These are phyloP conservation scores for Leptatherina wallacei DNA, from an alignment of 2,797 vertebrate genomes.

Conservation along the genomic window DNA sequence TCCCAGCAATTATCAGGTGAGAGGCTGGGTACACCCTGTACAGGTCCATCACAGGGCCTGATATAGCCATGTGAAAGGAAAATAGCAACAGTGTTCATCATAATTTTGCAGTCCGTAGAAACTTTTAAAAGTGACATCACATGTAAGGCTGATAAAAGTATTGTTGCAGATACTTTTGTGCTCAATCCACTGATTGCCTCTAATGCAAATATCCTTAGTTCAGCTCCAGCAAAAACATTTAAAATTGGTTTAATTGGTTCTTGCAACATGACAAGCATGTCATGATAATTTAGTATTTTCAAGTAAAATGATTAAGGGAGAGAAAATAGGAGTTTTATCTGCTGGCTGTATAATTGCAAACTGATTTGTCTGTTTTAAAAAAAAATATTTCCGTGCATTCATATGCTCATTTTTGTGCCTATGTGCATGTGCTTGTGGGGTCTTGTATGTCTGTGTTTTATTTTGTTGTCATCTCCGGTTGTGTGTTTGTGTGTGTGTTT, in stretches of 20 bases:
- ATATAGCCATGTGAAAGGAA: no score
- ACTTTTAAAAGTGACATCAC: not conserved
- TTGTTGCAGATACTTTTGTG: not conserved
- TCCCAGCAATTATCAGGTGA: no score
- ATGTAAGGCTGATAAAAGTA: not conserved
- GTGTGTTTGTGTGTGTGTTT: conserved; percentile 24
- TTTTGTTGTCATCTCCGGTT: conserved; percentile 29
- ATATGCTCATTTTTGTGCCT: conserved; percentile 23
- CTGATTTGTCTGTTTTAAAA: conserved; percentile 11
- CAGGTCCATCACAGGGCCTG: no score
- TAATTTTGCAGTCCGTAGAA: not conserved
- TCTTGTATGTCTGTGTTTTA: conserved; percentile 34
- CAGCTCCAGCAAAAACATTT: not conserved
- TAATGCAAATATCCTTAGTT: not conserved
- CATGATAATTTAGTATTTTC: not conserved
- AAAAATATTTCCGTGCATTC: conserved; percentile 32
- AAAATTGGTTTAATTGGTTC: not conserved
- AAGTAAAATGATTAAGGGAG: not conserved
- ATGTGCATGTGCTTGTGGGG: conserved; percentile 39
- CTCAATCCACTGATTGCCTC: not conserved
- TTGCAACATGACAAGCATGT: not conserved
- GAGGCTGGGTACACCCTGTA: no score
- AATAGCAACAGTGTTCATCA: not conserved
- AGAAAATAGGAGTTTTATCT: conserved; percentile 3
- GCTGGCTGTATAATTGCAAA: not conserved